Conservation (phyloP, 2,888 invertebrate species). For the Drosophila maculinotata region DNA sequence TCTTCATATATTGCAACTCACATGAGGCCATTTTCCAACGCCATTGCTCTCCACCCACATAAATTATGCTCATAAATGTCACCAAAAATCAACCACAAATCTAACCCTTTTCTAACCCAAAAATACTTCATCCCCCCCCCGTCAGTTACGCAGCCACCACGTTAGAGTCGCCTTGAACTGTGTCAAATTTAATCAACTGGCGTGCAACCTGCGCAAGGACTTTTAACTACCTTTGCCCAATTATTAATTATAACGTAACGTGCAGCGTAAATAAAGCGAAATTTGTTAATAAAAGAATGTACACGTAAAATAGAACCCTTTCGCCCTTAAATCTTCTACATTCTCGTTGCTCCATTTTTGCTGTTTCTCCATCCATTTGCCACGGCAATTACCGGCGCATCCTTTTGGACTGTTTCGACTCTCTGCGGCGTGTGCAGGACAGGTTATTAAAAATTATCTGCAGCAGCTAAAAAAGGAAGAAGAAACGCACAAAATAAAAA, state of each 20-base stretch:
- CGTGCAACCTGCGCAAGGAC: slow-evolving; percentile 48
- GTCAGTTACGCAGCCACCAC: background rate
- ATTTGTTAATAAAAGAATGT: slow-evolving; percentile 75
- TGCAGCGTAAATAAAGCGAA: slow-evolving; percentile 76
- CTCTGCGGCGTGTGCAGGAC: slow-evolving; percentile 45
- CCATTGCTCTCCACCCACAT: slow-evolving; percentile 9
- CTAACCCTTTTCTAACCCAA: slow-evolving; percentile 61
- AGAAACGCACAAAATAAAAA: slow-evolving; percentile 26
- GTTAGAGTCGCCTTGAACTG: slow-evolving; percentile 51
- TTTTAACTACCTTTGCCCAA: slow-evolving; percentile 43
- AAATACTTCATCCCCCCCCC: slow-evolving; percentile 3
- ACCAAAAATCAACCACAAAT: slow-evolving; percentile 60
- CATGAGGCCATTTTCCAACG: background rate
- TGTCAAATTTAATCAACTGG: slow-evolving; percentile 74
- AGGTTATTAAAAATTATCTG: slow-evolving; percentile 78
- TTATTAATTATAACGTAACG: slow-evolving; percentile 74
- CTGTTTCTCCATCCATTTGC: slow-evolving; percentile 41
- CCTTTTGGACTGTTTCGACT: slow-evolving; percentile 44
- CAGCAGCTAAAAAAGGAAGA: slow-evolving; percentile 40
- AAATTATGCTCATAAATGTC: slow-evolving; percentile 60
- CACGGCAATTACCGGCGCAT: slow-evolving; percentile 62
- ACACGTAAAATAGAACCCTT: slow-evolving; percentile 60
- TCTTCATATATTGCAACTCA: slow-evolving; percentile 9
- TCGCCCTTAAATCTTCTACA: slow-evolving; percentile 13
- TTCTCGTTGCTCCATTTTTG: slow-evolving; percentile 1